Evolutionary conservation across 2,888 invertebrate genomes (phyloP).

Genomic region (Julus scandinavius): DNA sequence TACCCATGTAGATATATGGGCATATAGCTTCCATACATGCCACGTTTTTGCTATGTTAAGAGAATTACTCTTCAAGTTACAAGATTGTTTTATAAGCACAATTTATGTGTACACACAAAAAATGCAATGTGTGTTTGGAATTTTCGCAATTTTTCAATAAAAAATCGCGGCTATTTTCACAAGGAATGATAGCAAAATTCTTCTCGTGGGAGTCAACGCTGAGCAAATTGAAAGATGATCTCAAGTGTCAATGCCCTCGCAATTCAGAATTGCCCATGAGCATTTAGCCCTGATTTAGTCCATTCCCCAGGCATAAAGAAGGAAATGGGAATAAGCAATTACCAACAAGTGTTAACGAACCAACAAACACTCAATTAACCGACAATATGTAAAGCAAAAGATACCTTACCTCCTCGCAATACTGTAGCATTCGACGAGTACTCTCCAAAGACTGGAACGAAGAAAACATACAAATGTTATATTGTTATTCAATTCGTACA

Average conservation of each 20-base stretch:
- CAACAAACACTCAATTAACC: slow-evolving; percentile 5
- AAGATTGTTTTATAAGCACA: no score
- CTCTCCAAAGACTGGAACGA: slow-evolving; percentile 88
- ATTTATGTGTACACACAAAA: no score
- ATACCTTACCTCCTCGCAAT: slow-evolving; percentile 76
- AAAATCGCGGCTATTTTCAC: no score
- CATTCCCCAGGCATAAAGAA: background rate
- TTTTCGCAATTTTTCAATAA: no score
- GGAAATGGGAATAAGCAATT: slow-evolving; percentile 9
- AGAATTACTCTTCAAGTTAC: no score
- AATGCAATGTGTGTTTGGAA: no score
- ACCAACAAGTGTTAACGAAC: background rate
- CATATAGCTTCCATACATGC: no score
- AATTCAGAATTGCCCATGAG: background rate
- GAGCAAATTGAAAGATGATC: background rate
- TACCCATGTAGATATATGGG: no score
- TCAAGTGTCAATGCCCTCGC: background rate
- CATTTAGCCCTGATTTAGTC: background rate
- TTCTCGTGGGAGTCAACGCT: background rate
- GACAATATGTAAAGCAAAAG: background rate
- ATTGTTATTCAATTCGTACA: background rate
- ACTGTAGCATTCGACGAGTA: slow-evolving; percentile 89
- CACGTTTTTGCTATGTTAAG: no score
- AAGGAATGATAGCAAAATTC: no score
- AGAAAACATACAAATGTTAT: slow-evolving; percentile 59